Base-by-base conservation (phyloP, 2,888 invertebrate species). In the Lobophora halterata region DNA sequence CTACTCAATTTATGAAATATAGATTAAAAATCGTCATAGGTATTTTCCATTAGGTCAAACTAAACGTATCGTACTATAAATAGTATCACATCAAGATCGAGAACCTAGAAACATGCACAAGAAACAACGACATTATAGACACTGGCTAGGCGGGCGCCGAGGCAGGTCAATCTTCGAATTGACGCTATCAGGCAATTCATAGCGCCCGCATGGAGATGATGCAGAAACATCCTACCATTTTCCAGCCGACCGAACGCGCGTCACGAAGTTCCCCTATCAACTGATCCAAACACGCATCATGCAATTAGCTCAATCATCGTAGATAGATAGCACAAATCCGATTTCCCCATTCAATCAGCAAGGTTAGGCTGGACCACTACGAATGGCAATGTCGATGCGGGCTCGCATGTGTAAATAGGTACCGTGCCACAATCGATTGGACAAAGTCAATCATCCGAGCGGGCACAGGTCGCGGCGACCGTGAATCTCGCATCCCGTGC, bases 401-500 rank as follows among this genome's bases (percentile, higher is more conserved):
- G 56, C 56, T 63, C 61, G 65, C 65, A 67, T 65, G 67, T 70
- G 69, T 71, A 67, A 74, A 76, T 78, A 72, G 75, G 70, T 65
- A 67, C 70, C 65, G 68, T 63, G 62, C 47, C 56, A 71, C 71
- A 75, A 79, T 82, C 85, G 80, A 83, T 83, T 81, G 81, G 81
- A 73, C 76, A 76, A 65, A 82, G 77, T 81, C 75, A 80, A 83
- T 85, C 82, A 79, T 79, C 65, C 71, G 74, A 65, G 68, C 65
- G 69, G 65, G 61, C 68, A 61, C 75, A 75, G 79, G 78, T 80
- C 79, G 77, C 65, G 47, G 69, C 80, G 85, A 81, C 86, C 87
- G 85, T 87, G 86, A 86, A 83, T 79, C 68, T 69, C 57, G 61
- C 65, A 61, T 70, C 75, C 75, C 68, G 71, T 63, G 55, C 60